A percentile compares a stretch with the other conserved stretches of the same genome.
phyloP scores from a whole-genome alignment of 1,140 invertebrate genomes.

The Asobara japonica region DNA sequence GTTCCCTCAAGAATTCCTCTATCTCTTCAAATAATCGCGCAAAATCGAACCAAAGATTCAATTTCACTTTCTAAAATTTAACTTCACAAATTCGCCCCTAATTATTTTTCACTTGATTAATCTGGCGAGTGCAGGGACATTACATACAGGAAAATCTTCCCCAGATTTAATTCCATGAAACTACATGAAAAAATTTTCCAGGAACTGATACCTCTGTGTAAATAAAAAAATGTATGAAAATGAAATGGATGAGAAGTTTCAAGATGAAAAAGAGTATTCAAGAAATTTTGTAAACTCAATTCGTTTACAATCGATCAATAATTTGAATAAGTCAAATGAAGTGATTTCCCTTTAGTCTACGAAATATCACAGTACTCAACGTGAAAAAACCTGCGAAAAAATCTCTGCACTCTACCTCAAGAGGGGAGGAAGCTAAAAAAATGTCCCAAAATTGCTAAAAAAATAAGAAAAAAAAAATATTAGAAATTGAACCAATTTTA shows the following conservation, averaged over 20 bases:
- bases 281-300: background rate
- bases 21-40: no score
- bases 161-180: background rate
- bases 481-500: no score
- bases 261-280: background rate
- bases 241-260: background rate
- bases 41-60: no score
- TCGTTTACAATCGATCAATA: background rate
- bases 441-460: no score
- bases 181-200: background rate
- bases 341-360: conserved; percentile 48
- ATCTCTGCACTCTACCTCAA: conserved; percentile 54
- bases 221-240: background rate
- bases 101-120: background rate
- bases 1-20: no score
- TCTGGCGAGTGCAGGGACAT: background rate
- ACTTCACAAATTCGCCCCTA: background rate
- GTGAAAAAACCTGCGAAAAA: conserved; percentile 49
- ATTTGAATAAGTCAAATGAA: background rate
- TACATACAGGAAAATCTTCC: background rate
- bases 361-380: conserved; percentile 59
- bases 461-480: no score
- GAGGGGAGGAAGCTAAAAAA: no score
- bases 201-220: background rate
- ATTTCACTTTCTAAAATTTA: no score